Base-by-base conservation (phyloP, 1,140 invertebrate genomes). In the Drosophila arizonae region DNA sequence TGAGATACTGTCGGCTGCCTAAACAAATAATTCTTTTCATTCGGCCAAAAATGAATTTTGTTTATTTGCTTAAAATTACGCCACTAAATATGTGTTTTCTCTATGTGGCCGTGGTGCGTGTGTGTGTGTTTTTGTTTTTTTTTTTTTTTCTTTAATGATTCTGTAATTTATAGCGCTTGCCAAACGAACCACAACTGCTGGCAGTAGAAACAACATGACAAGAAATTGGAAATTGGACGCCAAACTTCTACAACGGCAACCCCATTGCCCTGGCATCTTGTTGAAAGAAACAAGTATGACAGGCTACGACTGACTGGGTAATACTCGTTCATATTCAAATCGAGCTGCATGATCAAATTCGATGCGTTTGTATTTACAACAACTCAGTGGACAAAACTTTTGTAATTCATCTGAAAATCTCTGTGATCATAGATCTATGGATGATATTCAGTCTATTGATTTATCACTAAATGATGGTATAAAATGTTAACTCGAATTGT, bases 161-260 rank as follows among this genome's bases (percentile, higher is more conserved):
- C 51, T 65, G 50, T 86, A 73, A 86, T 86, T 86, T 86, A 86
- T 87, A 76, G 50, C 76, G 17, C 64, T 73, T 69, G 51, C 62
- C 73, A 80, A 87, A 76, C 70, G 72, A 77, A 50, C 60, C 54
- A 36, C 74, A 72, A 70, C 72, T 60, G 76, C 46, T 33, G 33
- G 28, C 41, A 58, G 4, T 15, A 5, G 55, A 61, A 45, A 55
- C 17, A 77, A 65, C 72, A 79, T 75, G 73, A 70, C 72, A 72
- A 26, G 4, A 9, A 33, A 39, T 50, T 21, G 43, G 58, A 58
- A 58, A 58, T 58, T 17, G 56, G 39, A 58, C 5, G 39, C 55
- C 33, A 9, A 39, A 41, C 8, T 15, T 39, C 55, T 4, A 46
- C 39, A 46, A n/a, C 62, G 13, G 30, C 9, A 65, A 30, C 46